Percentiles rank a stretch among this genome's conserved stretches.
phyloP scores from a whole-genome alignment of 2,113 vertebrate genomes.

The Hippocampus barbouri region DNA sequence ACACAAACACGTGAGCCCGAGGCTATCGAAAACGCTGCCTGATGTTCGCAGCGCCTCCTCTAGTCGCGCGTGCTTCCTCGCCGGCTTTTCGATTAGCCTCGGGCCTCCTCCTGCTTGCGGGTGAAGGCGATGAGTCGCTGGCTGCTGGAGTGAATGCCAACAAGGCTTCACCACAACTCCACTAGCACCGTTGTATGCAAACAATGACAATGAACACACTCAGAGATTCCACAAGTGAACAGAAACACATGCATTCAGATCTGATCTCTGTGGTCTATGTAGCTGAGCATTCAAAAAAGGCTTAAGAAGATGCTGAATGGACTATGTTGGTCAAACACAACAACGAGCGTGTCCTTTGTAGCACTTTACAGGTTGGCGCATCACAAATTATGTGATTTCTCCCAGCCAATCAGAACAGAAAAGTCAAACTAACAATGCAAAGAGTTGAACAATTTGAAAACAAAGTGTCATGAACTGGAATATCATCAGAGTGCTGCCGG shows the following conservation, averaged over 20 bases:
- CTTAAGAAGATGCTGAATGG: not conserved
- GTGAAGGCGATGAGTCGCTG: slow-evolving; percentile 73
- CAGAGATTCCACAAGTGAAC: slow-evolving; percentile 1
- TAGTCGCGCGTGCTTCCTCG: slow-evolving; percentile 36
- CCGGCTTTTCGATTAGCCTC: slow-evolving; percentile 23
- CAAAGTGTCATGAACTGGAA: not conserved
- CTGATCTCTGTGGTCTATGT: not conserved
- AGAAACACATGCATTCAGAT: not conserved
- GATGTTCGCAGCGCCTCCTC: slow-evolving; percentile 58
- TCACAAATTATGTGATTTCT: not conserved
- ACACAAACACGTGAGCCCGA: slow-evolving; percentile 55
- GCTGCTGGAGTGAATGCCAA: slow-evolving; percentile 76
- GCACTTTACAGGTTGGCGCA: not conserved
- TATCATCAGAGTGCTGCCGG: not conserved
- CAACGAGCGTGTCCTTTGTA: no score
- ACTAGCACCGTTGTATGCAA: slow-evolving; percentile 43
- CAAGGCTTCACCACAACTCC: slow-evolving; percentile 65
- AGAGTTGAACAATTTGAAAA: not conserved
- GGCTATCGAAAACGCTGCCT: slow-evolving; percentile 54
- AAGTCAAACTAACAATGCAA: not conserved
- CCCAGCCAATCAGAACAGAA: not conserved
- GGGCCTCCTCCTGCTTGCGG: slow-evolving; percentile 52
- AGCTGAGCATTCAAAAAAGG: not conserved
- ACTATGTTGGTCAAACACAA: no score
- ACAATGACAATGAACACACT: slow-evolving; percentile 30